Base-by-base conservation (phyloP, 2,888 invertebrate species). In the Drosophila prostipennis region DNA sequence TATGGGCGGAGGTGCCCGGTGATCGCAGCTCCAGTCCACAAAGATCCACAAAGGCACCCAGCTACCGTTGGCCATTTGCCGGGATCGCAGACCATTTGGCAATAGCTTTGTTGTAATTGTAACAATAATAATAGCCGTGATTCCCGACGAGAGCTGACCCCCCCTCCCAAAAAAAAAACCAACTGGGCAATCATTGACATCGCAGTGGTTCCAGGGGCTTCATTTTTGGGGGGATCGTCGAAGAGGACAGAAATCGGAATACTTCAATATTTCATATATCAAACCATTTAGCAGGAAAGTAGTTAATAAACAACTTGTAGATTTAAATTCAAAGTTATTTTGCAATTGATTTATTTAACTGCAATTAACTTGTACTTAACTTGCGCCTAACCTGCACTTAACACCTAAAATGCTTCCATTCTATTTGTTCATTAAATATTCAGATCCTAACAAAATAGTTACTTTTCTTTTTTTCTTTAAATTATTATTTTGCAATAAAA, bases 81-180 rank as follows among this genome's bases (percentile, higher is more conserved):
- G 65, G 68, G 69, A 68, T 68, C 60, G 60, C 63, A 19, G 55
- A 1, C 54, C 78, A 86, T 83, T 81, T 81, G 80, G 86, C 67
- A 83, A 80, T 78, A 72, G 56, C 67, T 74, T 49, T 48, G 72
- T 63, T 59, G 75, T 80, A 80, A 83, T 78, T 81, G 83, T 85
- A 72, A 82, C 80, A 74, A 64, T 84, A 73, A 77, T 74, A 72
- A 67, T 58, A 71, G 69, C 65, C 69, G 48, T 59, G 73, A 77
- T 77, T 67, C 64, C 71, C 65, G 51, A 51, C 54, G 63, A 11
- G 34, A 34, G 34, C 34, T 34, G 34, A 34, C 11, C 34, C 52
- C 53, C 36, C 49, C 53, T 40, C 39, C 54, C 32, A 10, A 13
- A 29, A 29, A 29, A 29, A 29, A 29, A 37, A 32, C 56, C 32